Evolutionary conservation across 2,888 invertebrate genomes (phyloP), one percentile per base, ranked within the genome.

Genomic region (Rhaphigaster nebulosa): DNA sequence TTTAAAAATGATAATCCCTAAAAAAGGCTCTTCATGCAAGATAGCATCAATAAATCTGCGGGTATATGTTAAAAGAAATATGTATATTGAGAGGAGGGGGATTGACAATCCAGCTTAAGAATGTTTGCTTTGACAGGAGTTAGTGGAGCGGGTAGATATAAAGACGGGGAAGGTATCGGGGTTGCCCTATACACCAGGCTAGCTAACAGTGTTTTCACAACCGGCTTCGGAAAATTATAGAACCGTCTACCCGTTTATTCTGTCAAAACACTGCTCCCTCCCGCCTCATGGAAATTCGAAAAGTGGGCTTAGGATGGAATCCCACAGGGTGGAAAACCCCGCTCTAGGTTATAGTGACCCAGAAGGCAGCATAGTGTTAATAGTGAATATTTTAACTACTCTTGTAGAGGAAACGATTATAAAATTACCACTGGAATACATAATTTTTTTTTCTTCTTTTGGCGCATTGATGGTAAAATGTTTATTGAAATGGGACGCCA

Each of bases 161-260:
- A 84, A 84, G 45, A 26, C 45, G 45, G 80, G n/a, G 45, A 29
- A 50, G 87, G 52, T 41, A 80, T 41, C 38, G 80, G 45, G 10
- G 45, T n/a, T 18, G n/a, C 6, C 50, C 54, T 88, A 60, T 50
- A 41, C 23, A 12, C 13, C 56, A 56, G 88, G 29, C 34, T 76
- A 23, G 34, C 54, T 88, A 88, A 88, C 88, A 88, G 60, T 88
- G 88, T 88, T 88, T 88, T 88, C 88, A 38, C 88, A 54, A 60
- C 84, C n/a, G 18, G 23, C 54, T 50, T 26, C 38, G 12, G 26
- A 87, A 88, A 88, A 88, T 88, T 88, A 88, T 88, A 15, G 88
- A 88, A 56, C 38, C 54, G 5, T 13, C 41, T 34, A 29, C 41
- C 88, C 88, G 50, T 88, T 88, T 88, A 88, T 88, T 88, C 50